phyloP scores from a whole-genome alignment of 2,888 invertebrate genomes.

The Phasia obesa region DNA sequence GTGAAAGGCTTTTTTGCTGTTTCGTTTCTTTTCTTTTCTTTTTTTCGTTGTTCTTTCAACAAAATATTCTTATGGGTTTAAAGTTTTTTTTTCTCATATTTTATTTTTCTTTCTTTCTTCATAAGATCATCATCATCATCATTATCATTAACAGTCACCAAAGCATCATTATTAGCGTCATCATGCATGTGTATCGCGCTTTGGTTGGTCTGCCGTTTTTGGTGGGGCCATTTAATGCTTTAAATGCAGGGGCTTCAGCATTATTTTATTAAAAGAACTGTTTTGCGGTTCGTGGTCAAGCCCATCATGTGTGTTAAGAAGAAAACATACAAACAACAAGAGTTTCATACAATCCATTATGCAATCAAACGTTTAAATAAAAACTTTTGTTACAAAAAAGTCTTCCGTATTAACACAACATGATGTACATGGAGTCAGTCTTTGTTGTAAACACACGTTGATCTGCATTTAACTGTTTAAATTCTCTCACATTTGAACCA shows the following conservation, averaged over 20 bases:
- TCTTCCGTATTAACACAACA: constrained; percentile 47
- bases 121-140: constrained; percentile 44
- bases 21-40: constrained; percentile 33
- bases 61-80: background rate
- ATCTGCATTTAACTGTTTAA: constrained; percentile 58
- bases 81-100: background rate
- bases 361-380: constrained; percentile 31
- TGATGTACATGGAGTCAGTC: constrained; percentile 7
- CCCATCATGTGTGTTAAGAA: constrained; percentile 51
- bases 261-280: constrained; percentile 32
- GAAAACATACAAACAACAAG: background rate
- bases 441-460: constrained; percentile 19
- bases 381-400: constrained; percentile 38
- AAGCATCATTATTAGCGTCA: constrained; percentile 16
- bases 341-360: constrained; percentile 13
- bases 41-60: background rate
- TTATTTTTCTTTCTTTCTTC: constrained; percentile 36
- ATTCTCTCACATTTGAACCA: constrained; percentile 43
- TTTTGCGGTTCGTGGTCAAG: constrained; percentile 57
- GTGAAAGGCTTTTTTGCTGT: constrained; percentile 60
- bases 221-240: constrained; percentile 34
- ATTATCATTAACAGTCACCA: constrained; percentile 4
- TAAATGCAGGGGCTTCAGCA: constrained; percentile 32
- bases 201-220: constrained; percentile 26
- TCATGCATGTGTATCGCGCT: constrained; percentile 24